Evolutionary conservation across 1,140 invertebrate species (phyloP).

Genomic region (Leptinotarsa undecemlineata): DNA sequence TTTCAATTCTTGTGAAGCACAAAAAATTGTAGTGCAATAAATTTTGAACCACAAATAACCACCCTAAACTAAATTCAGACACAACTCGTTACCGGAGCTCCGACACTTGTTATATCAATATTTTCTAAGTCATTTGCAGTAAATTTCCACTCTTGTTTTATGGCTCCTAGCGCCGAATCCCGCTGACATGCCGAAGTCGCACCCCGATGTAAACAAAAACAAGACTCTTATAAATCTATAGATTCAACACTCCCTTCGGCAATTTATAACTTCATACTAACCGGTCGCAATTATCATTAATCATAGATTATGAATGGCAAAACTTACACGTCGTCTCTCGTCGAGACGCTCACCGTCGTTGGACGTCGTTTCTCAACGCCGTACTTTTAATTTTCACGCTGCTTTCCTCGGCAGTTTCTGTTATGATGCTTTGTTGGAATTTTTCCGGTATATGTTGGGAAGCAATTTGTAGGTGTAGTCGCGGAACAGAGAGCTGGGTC

Average conservation of each 20-base stretch:
- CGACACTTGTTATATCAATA: conserved; percentile 15
- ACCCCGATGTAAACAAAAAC: conserved; percentile 34
- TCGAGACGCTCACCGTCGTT: neutral
- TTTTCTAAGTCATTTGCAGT: conserved; percentile 30
- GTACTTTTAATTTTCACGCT: conserved; percentile 21
- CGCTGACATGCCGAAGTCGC: conserved; percentile 34
- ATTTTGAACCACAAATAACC: too few relatives aligned
- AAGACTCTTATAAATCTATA: conserved; percentile 37
- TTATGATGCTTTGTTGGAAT: neutral
- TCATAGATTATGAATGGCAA: conserved; percentile 53
- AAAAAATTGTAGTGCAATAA: too few relatives aligned
- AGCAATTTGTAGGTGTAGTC: conserved; percentile 16
- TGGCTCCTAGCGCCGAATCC: conserved; percentile 2
- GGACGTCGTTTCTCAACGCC: conserved; percentile 13
- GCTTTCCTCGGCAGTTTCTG: neutral
- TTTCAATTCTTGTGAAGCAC: neutral
- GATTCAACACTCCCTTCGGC: conserved; percentile 32
- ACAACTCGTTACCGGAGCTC: neutral
- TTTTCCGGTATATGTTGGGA: neutral
- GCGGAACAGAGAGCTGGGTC: neutral
- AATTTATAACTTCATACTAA: conserved; percentile 50
- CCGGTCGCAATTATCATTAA: conserved; percentile 52
- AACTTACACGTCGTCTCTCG: conserved; percentile 46
- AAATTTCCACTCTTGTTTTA: conserved; percentile 23
- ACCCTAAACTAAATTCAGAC: neutral